Conservation (phyloP, 2,113 vertebrate species). For the Psephotus haematonotus region DNA sequence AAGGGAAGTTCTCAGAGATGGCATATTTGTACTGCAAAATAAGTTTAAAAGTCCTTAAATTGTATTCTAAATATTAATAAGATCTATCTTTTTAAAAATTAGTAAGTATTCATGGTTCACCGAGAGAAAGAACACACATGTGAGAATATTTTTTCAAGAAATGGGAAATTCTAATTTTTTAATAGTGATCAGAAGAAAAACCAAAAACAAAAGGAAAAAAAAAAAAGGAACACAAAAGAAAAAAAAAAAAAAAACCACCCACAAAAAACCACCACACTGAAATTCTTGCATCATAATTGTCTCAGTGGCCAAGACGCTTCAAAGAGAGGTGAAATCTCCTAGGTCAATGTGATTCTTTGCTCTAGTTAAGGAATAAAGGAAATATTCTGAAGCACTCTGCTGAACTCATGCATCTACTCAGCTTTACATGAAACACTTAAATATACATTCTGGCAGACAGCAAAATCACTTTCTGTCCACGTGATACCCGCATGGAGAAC, state of each 20-base stretch:
- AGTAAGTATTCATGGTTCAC: background rate
- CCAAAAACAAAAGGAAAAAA: too few species aligned
- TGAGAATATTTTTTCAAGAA: background rate
- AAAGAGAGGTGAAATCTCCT: background rate
- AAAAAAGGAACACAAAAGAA: background rate
- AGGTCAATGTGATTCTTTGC: background rate
- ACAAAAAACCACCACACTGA: background rate
- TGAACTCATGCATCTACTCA: background rate
- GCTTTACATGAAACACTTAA: background rate
- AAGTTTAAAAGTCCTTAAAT: background rate
- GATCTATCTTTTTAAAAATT: background rate
- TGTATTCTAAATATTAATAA: background rate
- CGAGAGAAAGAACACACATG: background rate
- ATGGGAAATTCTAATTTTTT: background rate
- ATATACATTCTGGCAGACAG: background rate
- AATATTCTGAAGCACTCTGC: background rate
- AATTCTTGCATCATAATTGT: background rate
- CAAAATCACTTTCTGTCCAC: background rate
- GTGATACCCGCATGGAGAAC: background rate
- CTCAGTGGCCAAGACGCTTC: background rate
- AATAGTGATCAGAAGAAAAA: background rate
- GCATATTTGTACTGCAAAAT: background rate
- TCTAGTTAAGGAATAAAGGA: background rate
- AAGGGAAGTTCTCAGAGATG: background rate
- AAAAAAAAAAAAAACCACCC: background rate